Evolutionary conservation across 1,140 invertebrate genomes (phyloP), one percentile per base, ranked within the genome.

Genomic region (Orchestia grillus): DNA sequence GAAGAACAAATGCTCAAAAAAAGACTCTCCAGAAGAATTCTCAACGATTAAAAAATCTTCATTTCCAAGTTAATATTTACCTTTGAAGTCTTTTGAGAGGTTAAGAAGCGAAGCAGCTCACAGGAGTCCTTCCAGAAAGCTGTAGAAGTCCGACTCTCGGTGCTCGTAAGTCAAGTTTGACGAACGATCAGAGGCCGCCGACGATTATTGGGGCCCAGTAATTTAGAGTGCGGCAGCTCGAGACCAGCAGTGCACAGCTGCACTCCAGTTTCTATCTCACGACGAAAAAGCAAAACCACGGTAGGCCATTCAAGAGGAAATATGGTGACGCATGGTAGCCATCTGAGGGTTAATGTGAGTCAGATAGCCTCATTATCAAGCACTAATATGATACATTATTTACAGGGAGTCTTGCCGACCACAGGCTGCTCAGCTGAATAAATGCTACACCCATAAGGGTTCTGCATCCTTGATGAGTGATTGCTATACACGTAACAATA

Each of bases 141-240:
- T n/a, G 47, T 94, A 94, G 41, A 94, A 94, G 92, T 94, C 92
- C 11, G 6, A 40, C 0, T 47, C 43, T 47, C 44, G 43, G 44
- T 6, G 44, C 43, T 94, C 92, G 92, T 94, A 94, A 44, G 44
- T 94, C 92, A 94, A 44, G 4, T 94, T 94, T 94, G 92, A 94
- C 92, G 92, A 40, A 94, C 92, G 92, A 94, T 94, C 92, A 44
- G 92, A 42, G 92, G 92, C 44, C 44, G 92, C 92, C 0, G 92
- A 44, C 92, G 92, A 94, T 94, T 94, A 94, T 94, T 94, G 47
- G 92, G 92, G 47, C 41, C 44, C 92, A 40, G 92, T 94, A 94
- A 94, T 94, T 94, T 94, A 94, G n/a, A n/a, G 92, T 94, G 92
- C 11, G 44, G 92, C 43, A 92, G 23, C 41, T 1, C 44, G n/a